A percentile compares a stretch with the other conserved stretches of the same genome.
Conservation (phyloP, 2,797 vertebrate species). For the Acanthurus tractus region DNA sequence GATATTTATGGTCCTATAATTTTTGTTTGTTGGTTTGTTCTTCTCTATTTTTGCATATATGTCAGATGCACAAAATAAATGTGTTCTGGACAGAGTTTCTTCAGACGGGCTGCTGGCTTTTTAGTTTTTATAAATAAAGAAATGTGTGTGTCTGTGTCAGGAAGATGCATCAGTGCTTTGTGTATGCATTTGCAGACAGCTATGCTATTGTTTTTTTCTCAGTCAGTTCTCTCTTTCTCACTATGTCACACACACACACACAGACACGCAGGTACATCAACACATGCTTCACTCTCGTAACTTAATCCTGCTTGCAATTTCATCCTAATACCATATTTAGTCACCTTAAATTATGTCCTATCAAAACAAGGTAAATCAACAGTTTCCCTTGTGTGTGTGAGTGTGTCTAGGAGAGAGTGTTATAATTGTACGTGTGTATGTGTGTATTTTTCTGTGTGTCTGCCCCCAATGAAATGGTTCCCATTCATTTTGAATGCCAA, state of each 20-base stretch:
- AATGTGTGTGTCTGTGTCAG: slow-evolving; percentile 19
- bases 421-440: neutral
- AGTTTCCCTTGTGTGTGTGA: slow-evolving; percentile 18
- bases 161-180: too few species aligned
- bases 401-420: neutral
- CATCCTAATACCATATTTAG: slow-evolving; percentile 34
- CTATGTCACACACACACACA: neutral
- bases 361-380: slow-evolving; percentile 31
- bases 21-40: slow-evolving; percentile 41
- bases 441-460: neutral
- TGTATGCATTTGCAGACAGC: slow-evolving; percentile 5
- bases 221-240: slow-evolving; percentile 5
- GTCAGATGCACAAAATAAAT: slow-evolving; percentile 5
- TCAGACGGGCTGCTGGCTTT: neutral
- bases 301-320: slow-evolving; percentile 22
- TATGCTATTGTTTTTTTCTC: slow-evolving; percentile 42
- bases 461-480: slow-evolving; percentile 35
- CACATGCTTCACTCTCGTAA: slow-evolving; percentile 1
- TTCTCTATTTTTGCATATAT: slow-evolving; percentile 8
- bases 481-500: slow-evolving; percentile 36
- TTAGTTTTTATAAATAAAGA: neutral
- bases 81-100: neutral
- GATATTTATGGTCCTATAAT: slow-evolving; percentile 35
- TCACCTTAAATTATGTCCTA: slow-evolving; percentile 20
- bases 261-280: slow-evolving; percentile 3